These are phyloP conservation scores for Pachliopta kotzebuea DNA, from an alignment of 2,888 invertebrate genomes.

Conservation along the genomic window DNA sequence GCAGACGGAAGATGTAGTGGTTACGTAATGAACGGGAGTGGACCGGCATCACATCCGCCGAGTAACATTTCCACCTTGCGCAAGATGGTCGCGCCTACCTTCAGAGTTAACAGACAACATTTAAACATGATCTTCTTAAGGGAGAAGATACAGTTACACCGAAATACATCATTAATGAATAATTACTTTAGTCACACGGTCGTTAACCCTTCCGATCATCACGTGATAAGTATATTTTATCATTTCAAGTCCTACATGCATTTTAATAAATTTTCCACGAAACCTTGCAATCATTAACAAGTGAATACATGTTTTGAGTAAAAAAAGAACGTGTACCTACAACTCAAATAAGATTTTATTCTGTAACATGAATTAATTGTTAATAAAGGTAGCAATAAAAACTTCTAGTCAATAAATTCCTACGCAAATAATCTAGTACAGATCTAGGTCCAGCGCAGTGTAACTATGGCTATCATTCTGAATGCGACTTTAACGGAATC, in stretches of 20 bases:
- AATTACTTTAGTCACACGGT: background rate
- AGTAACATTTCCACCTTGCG: no score
- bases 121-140: no score
- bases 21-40: no score
- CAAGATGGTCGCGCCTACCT: no score
- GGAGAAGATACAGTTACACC: background rate
- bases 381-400: conserved; percentile 27
- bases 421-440: conserved; percentile 29
- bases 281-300: background rate
- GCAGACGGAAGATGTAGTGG: background rate
- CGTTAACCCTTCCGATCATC: background rate
- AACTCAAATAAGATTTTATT: background rate
- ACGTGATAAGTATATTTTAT: background rate
- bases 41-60: no score
- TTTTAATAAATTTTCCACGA: conserved; percentile 1
- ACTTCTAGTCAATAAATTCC: conserved; percentile 28
- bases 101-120: no score
- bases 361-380: conserved; percentile 11
- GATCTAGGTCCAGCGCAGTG: conserved; percentile 51
- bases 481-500: conserved; percentile 62
- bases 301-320: background rate
- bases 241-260: no score
- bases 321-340: background rate
- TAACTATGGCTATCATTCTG: conserved; percentile 54
- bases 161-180: conserved; percentile 1